These are phyloP conservation scores for Oreocharis arfaki DNA, from an alignment of 2,113 vertebrate species.

Conservation along the genomic window DNA sequence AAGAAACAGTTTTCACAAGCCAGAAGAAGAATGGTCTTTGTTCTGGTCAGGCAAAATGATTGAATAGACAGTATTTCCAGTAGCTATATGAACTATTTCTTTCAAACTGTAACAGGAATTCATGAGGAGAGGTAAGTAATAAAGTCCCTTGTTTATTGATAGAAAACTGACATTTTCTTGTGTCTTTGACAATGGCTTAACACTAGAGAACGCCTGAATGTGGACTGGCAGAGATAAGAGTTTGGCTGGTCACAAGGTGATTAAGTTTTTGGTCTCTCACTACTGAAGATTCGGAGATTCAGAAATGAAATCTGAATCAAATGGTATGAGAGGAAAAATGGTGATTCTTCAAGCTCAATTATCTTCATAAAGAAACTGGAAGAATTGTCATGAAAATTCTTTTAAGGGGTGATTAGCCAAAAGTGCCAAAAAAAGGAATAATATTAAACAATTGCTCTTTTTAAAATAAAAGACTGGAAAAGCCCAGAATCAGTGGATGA, in stretches of 20 bases:
- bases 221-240: not conserved
- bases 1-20: not conserved
- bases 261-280: not conserved
- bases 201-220: not conserved
- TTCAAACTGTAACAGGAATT: not conserved
- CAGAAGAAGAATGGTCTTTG: constrained; percentile 12
- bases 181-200: not conserved
- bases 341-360: not conserved
- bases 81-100: not conserved
- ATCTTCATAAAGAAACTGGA: not conserved
- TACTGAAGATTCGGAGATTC: not conserved
- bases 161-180: not conserved
- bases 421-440: not conserved
- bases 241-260: not conserved
- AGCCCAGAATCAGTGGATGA: not conserved
- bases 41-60: not conserved
- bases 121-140: not conserved
- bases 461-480: not conserved
- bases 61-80: not conserved
- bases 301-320: not conserved
- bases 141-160: not conserved
- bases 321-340: not conserved
- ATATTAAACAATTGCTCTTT: not conserved
- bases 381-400: not conserved
- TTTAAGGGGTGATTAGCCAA: not conserved